phyloP scores from a whole-genome alignment of 37 sponge, comb jelly and placozoan genomes.

The Halichondria panicea region DNA sequence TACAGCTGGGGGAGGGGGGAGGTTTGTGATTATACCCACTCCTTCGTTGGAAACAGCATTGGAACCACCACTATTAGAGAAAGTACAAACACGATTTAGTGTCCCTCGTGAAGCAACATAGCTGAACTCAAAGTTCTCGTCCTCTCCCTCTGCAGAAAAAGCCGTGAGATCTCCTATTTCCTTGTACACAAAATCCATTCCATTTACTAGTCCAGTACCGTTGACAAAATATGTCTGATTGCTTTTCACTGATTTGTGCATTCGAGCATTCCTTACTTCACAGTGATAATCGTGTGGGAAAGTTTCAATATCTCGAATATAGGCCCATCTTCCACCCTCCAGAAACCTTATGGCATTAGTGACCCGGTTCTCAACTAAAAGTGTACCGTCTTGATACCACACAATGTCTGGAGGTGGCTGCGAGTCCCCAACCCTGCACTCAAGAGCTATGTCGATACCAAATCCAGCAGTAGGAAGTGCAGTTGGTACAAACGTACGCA shows the following conservation, averaged over 20 bases:
- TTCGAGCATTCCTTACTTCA: constrained; percentile 50
- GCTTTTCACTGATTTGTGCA: no score
- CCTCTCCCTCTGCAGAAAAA: background rate
- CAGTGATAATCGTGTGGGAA: constrained; percentile 28
- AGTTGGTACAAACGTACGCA: background rate
- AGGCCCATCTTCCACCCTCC: no score
- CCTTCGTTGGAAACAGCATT: no score
- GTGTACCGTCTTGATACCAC: constrained; percentile 10
- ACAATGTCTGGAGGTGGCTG: constrained; percentile 17
- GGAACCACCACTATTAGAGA: no score
- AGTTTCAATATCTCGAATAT: no score
- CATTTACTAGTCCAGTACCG: background rate
- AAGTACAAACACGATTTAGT: no score
- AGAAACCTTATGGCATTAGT: no score
- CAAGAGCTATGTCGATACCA: constrained; percentile 10
- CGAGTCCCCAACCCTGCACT: constrained; percentile 19
- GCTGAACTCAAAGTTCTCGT: background rate
- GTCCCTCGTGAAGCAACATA: no score
- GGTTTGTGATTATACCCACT: no score
- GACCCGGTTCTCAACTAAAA: no score
- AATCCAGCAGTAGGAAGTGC: background rate
- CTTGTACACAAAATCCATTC: constrained; percentile 3
- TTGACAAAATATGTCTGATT: background rate
- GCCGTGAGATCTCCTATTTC: constrained; percentile 6
- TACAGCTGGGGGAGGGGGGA: no score